phyloP scores from a whole-genome alignment of 2,113 vertebrate species.

The Plecotus auritus region DNA sequence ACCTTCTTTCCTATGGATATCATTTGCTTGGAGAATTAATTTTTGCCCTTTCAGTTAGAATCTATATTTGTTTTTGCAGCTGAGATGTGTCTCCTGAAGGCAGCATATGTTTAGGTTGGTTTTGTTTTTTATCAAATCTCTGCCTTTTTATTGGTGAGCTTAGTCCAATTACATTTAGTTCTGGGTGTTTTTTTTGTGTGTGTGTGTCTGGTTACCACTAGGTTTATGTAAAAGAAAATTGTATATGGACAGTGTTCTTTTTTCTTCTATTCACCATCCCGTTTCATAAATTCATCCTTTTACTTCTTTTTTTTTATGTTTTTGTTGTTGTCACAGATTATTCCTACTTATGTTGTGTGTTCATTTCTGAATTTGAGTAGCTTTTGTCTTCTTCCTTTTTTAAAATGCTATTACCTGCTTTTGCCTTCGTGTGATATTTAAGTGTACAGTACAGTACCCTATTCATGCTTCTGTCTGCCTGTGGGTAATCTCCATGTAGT shows the following conservation, averaged over 20 bases:
- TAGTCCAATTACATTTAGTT: background rate
- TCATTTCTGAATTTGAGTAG: background rate
- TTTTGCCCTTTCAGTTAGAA: background rate
- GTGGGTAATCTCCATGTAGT: background rate
- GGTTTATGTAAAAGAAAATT: background rate
- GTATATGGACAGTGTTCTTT: background rate
- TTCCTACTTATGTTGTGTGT: background rate
- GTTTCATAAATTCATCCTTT: background rate
- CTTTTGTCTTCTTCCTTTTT: background rate
- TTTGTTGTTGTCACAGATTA: background rate
- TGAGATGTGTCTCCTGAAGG: background rate
- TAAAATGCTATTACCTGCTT: background rate
- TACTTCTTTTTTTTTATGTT: background rate
- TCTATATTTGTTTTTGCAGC: background rate
- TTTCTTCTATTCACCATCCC: background rate
- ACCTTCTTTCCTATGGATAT: background rate
- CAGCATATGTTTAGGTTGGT: background rate
- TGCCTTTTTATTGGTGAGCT: background rate
- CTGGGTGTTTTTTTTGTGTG: background rate
- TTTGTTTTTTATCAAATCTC: background rate
- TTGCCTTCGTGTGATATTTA: background rate
- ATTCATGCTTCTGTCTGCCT: background rate
- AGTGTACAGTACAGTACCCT: background rate
- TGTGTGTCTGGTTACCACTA: background rate
- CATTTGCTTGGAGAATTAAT: background rate